Evolutionary conservation across 2,113 vertebrate genomes (phyloP).

Genomic region (Acrocephalus kingi): DNA sequence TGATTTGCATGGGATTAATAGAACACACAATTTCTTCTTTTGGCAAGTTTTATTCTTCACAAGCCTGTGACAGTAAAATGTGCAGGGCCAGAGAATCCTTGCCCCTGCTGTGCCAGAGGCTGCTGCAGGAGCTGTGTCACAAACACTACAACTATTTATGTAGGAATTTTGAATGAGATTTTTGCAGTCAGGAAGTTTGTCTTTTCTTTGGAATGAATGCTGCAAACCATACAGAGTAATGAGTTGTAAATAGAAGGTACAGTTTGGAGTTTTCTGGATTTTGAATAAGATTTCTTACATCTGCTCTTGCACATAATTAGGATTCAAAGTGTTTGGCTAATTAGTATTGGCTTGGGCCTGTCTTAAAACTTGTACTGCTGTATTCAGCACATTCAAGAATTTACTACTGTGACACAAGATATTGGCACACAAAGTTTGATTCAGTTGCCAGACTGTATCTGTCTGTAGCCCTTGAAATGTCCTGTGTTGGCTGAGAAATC

Average conservation of each 20-base stretch:
- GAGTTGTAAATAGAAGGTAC: background rate
- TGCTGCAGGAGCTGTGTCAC: background rate
- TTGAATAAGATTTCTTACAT: background rate
- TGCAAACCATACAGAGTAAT: background rate
- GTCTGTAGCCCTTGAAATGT: background rate
- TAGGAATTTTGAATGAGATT: background rate
- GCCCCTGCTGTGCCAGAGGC: background rate
- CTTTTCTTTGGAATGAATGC: background rate
- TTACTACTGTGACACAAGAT: background rate
- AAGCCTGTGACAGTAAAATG: background rate
- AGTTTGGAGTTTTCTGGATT: background rate
- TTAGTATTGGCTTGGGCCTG: background rate
- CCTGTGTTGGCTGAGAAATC: background rate
- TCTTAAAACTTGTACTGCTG: background rate
- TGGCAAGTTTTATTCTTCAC: background rate
- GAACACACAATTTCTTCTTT: slow-evolving; percentile 45
- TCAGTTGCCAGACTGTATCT: background rate
- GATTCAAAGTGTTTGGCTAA: background rate
- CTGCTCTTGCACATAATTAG: background rate
- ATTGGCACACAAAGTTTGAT: background rate
- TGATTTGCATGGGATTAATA: slow-evolving; percentile 24
- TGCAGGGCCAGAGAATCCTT: background rate
- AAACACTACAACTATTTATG: background rate
- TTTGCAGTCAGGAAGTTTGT: background rate
- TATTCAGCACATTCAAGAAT: background rate